Conservation (phyloP, 2,113 vertebrate species). For the Cisticola juncidis region DNA sequence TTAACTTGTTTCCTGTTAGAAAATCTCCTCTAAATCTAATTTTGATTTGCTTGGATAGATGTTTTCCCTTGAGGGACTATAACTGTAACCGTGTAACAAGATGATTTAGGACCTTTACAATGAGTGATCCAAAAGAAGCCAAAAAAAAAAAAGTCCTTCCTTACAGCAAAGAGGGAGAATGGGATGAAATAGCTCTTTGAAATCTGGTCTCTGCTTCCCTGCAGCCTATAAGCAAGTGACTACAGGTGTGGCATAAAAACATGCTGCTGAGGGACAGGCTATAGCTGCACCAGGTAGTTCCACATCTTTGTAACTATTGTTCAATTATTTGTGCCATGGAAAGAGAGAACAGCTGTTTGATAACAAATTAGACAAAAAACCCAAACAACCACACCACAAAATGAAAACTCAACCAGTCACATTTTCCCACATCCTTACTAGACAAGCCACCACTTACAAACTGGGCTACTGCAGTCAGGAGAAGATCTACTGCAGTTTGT, state of each 20-base stretch:
- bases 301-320: background rate
- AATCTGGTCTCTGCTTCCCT: background rate
- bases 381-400: background rate
- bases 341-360: background rate
- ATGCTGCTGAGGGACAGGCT: background rate
- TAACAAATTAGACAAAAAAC: background rate
- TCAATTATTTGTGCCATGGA: background rate
- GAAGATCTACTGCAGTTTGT: background rate
- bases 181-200: background rate
- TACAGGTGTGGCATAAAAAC: background rate
- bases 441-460: background rate
- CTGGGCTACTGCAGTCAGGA: background rate
- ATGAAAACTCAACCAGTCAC: background rate
- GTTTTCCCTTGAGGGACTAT: background rate
- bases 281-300: background rate
- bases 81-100: background rate
- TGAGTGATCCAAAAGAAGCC: background rate
- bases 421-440: background rate
- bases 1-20: slow-evolving; percentile 43
- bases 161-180: background rate
- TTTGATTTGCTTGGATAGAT: slow-evolving; percentile 2
- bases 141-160: background rate
- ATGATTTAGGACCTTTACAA: background rate
- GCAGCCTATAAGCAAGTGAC: background rate
- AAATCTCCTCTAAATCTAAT: background rate